Base-by-base conservation (phyloP, 2,797 vertebrate genomes). In the Salmo trutta region DNA sequence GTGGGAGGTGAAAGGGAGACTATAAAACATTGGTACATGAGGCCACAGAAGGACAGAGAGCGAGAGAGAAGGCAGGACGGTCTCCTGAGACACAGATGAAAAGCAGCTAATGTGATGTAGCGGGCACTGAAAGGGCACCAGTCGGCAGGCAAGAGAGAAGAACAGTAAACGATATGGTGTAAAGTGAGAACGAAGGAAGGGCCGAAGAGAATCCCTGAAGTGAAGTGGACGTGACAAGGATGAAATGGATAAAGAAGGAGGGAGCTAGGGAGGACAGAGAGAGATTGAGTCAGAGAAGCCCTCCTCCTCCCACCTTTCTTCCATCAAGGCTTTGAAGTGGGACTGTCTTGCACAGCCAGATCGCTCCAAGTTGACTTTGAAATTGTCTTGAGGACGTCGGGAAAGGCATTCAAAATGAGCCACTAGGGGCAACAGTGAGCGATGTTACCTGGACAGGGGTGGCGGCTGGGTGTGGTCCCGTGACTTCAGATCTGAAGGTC, bases 261-360 rank as follows among this genome's bases (percentile, higher is more conserved):
- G 41, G 41, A 47, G 41, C 12, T 47, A 47, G 0, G 10, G 41
- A 3, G 41, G 41, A 47, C 41, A 47, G 41, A 47, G 17, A 5
- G 15, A 56, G 15, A 53, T 54, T 31, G 27, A 90, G 85, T 87
- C 90, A 76, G 82, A 80, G 10, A 47, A 14, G 81, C 88, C 83
- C 84, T 87, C 89, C 88, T 87, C 90, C 84, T 82, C 24, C 74
- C 2, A 33, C 12, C 62, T 75, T 84, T 81, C 88, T 77, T 79
- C 71, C 16, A 31, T 87, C 85, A 84, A 90, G 1, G 67, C 89
- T 92, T 93, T 92, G 90, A 93, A 89, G 87, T 85, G 78, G 77
- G 75, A 83, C 87, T 88, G 79, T 85, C 88, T 88, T 86, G 86
- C 10, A 47, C 41, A 47, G 41, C 41, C 41, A 14, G 10, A 47